Base-by-base conservation (phyloP, 2,888 invertebrate species). In the Acheta domesticus region DNA sequence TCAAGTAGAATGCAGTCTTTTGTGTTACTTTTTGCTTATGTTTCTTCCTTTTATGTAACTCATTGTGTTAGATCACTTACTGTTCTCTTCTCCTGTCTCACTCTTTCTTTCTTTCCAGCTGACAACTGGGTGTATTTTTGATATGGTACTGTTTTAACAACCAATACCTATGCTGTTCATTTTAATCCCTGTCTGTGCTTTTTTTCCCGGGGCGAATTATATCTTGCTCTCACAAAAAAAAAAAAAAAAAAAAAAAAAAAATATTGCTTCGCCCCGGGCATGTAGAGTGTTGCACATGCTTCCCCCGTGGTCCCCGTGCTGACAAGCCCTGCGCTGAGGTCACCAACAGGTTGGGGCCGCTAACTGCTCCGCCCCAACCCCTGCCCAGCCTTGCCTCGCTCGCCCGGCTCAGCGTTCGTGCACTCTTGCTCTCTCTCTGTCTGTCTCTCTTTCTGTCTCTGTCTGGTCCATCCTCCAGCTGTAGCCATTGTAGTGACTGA, bases 341-440 rank as follows among this genome's bases (percentile, higher is more conserved):
- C 77, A 76, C 77, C 50, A 74, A 79, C 75, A 80, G 79, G 79
- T 77, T 79, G 76, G 79, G 79, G 79, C 74, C 49, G 73, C 62
- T 78, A 36, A 49, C 50, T 86, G 86, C 86, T 87, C 86, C 87
- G 86, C 87, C 48, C 76, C 76, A 76, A 75, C 48, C 79, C 77
- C 80, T 79, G 80, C 77, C 77, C 74, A 77, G 80, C 80, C 77
- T 77, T 76, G 49, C 79, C 74, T 49, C 50, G 74, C 77, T 77
- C 79, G 49, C 77, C 80, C 80, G 79, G 80, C 80, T 78, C 78
- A 23, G 75, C 75, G 75, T 75, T 14, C 75, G 75, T 75, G 75
- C 75, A 75, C 75, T 75, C 36, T 75, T 49, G 76, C 89, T 90
- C 89, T 90, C 87, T 87, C 87, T 87, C n/a, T 62, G 16, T 62